These are phyloP conservation scores for Holothuria scabra DNA, from an alignment of 53 echinoderm and acorn worm species.

Conservation along the genomic window DNA sequence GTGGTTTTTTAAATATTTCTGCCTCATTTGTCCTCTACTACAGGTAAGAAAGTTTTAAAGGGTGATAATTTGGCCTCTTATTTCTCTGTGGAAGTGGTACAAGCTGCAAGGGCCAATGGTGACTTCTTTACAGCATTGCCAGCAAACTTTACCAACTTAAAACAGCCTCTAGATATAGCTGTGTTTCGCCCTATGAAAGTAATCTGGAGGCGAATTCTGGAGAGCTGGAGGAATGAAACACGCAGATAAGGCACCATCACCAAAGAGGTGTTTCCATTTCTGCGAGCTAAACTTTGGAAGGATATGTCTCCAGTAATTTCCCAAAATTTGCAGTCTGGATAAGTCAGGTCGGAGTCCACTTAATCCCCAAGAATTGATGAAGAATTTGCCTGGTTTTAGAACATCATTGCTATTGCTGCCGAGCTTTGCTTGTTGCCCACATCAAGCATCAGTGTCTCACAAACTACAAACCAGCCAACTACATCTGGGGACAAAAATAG, in stretches of 20 bases:
- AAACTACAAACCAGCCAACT: too few species aligned
- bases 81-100: not conserved
- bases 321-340: not conserved
- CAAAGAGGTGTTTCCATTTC: not conserved
- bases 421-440: too few species aligned
- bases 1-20: not conserved
- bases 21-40: not conserved
- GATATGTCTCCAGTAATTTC: not conserved
- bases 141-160: conserved; percentile 4
- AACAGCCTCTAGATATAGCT: conserved; percentile 31
- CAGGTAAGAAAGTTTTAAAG: not conserved
- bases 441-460: too few species aligned
- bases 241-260: not conserved
- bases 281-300: not conserved
- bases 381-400: too few species aligned
- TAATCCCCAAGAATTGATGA: too few species aligned
- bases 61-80: conserved; percentile 7
- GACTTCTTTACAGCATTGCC: not conserved
- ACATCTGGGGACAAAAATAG: too few species aligned
- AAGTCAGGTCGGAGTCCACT: too few species aligned
- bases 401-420: too few species aligned
- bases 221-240: not conserved
- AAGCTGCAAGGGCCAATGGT: not conserved
- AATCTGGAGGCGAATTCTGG: not conserved
- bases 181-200: not conserved